A percentile compares a stretch with the other conserved stretches of the same genome.
phyloP scores from a whole-genome alignment of 2,888 invertebrate genomes.

The Diarsia mendica region DNA sequence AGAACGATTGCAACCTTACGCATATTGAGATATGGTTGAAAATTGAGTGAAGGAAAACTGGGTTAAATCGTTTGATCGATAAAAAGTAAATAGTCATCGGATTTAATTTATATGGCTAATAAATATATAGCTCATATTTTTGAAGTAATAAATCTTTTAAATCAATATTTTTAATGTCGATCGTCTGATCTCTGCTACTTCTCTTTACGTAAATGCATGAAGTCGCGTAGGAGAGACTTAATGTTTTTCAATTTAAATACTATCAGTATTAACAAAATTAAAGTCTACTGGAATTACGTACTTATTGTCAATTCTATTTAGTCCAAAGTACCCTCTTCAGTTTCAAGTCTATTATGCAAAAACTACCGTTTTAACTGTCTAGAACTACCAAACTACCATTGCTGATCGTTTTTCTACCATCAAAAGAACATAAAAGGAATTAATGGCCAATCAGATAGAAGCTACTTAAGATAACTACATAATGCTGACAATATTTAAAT shows the following conservation, averaged over 20 bases:
- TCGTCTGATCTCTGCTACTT: not conserved
- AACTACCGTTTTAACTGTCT: conserved; percentile 30
- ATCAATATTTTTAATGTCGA: conserved; percentile 1
- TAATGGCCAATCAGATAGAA: conserved; percentile 56
- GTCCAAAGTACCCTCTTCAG: conserved; percentile 24
- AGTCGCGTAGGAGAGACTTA: not conserved
- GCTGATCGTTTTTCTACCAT: conserved; percentile 38
- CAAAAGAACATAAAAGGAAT: conserved; percentile 52
- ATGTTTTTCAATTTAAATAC: conserved; percentile 9
- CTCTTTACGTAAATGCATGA: not conserved
- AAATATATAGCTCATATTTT: conserved; percentile 23
- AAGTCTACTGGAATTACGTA: conserved; percentile 15
- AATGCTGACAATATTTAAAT: conserved; percentile 53
- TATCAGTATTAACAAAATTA: conserved; percentile 8
- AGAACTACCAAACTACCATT: conserved; percentile 49
- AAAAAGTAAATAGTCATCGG: conserved; percentile 17
- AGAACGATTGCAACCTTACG: conserved; percentile 5
- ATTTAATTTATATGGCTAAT: conserved; percentile 22
- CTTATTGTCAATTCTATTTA: conserved; percentile 41
- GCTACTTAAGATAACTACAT: conserved; percentile 49
- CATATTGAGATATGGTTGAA: not conserved
- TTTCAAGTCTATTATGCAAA: conserved; percentile 46
- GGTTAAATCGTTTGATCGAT: conserved; percentile 17
- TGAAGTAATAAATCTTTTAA: not conserved
- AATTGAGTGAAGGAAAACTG: conserved; percentile 12